These are phyloP conservation scores for Epinotia ramella DNA, from an alignment of 2,888 invertebrate genomes.

Conservation along the genomic window DNA sequence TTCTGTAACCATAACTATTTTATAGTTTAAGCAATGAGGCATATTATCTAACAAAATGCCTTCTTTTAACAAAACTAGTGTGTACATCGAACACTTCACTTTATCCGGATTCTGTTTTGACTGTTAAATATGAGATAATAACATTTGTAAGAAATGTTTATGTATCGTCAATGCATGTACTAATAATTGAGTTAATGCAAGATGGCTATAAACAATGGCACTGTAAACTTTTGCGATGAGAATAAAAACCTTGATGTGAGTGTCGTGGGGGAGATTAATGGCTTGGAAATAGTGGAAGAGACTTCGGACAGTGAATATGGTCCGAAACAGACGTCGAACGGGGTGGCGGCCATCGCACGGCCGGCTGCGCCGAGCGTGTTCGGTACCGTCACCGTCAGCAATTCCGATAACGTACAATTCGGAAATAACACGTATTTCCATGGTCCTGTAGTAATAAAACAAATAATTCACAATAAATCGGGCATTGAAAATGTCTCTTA, in stretches of 20 bases:
- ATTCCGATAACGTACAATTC: constrained; percentile 90
- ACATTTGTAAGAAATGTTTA: background rate
- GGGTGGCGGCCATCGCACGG: constrained; percentile 55
- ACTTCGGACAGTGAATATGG: constrained; percentile 61
- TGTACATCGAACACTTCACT: constrained; percentile 12
- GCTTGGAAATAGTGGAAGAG: constrained; percentile 68
- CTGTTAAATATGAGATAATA: background rate
- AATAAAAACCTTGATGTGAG: constrained; percentile 59
- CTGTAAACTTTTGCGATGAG: constrained; percentile 42
- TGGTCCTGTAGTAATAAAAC: constrained; percentile 92
- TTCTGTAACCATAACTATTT: background rate
- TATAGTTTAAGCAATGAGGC: background rate
- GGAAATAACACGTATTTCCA: constrained; percentile 92
- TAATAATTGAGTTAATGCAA: constrained; percentile 22
- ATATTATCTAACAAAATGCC: constrained; percentile 10
- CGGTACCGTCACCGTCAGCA: constrained; percentile 87
- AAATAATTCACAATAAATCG: constrained; percentile 84
- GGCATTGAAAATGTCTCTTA: constrained; percentile 72
- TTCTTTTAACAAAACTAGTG: constrained; percentile 26
- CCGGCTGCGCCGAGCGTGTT: constrained; percentile 63
- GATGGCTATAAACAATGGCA: constrained; percentile 61
- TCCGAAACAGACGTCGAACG: constrained; percentile 49
- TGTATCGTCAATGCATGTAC: background rate
- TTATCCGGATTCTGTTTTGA: background rate
- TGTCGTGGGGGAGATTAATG: constrained; percentile 69